Base-by-base conservation (phyloP, 2,888 invertebrate genomes). In the Philereme transversata region DNA sequence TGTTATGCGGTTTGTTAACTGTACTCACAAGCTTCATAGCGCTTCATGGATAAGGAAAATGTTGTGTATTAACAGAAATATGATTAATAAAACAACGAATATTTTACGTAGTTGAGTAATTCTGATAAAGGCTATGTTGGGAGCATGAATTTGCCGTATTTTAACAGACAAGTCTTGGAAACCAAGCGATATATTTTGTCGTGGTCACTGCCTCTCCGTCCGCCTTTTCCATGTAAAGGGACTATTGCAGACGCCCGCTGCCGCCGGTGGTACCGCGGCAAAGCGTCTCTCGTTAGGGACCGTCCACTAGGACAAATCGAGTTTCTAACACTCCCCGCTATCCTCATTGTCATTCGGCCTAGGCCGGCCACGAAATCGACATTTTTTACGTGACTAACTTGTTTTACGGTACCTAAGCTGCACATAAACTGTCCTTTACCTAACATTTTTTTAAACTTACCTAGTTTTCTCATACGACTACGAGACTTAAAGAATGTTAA, bases 221-320 rank as follows among this genome's bases (percentile, higher is more conserved):
- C 88, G 89, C 89, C 89, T 81, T 83, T 88, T 88, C 76, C 84
- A 68, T 88, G 89, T 89, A 73, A 64, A 66, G 49, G 63, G 68
- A 70, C 75, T 75, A 78, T 79, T 79, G 77, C 73, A 76, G 65
- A 69, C 75, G 76, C 22, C 22, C 22, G 22, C 22, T 22, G 22
- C 22, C 22, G 22, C 22, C 22, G 22, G 22, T 22, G 22, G 70
- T 76, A 78, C 77, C 74, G 74, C 74, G 72, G 72, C 68, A 70
- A 57, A 75, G 71, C 73, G 71, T 64, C 70, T 72, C 83, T 83
- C 84, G 81, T 84, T 84, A 83, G 72, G 73, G 69, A 68, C 73
- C 77, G 78, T 81, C 83, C 82, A 77, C 77, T 75, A 69, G 71
- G 76, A 79, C 78, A 84, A 85, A 85, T 84, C 77, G 83, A 83